Conservation (phyloP, 1,140 invertebrate species). For the Lasaia peninsularis region DNA sequence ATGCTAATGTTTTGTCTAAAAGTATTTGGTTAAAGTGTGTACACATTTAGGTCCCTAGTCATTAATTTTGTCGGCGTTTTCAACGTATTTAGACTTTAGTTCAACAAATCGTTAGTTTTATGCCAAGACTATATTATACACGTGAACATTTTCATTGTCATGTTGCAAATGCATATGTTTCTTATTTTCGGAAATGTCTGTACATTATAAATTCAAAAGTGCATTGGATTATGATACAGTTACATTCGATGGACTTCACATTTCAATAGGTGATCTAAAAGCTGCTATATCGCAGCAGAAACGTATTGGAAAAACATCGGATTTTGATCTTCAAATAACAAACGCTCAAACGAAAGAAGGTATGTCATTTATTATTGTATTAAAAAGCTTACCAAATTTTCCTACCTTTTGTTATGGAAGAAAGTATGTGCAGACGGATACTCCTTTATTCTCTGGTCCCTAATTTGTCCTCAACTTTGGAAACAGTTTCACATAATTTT, state of each 20-base stretch:
- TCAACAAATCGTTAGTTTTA: not conserved
- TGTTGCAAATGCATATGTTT: conserved; percentile 41
- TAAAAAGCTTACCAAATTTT: not conserved
- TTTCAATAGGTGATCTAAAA: conserved; percentile 96
- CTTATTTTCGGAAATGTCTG: conserved; percentile 84
- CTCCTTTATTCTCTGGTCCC: no score
- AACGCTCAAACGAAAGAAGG: conserved; percentile 99
- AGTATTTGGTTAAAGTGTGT: not conserved
- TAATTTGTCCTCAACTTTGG: no score
- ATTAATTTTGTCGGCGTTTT: not conserved
- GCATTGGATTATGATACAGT: conserved; percentile 96
- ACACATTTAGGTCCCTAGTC: not conserved
- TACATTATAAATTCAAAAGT: conserved; percentile 99
- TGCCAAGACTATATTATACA: conserved; percentile 17
- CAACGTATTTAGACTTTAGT: not conserved
- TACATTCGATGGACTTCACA: conserved; percentile 97
- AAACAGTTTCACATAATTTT: no score
- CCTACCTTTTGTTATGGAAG: not conserved
- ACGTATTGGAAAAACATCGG: conserved; percentile 93
- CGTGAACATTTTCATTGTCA: conserved; percentile 46
- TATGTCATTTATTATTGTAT: conserved; percentile 42
- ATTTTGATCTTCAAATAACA: conserved; percentile 97
- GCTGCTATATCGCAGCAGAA: conserved; percentile 97
- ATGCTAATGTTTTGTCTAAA: not conserved
- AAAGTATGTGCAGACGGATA: no score